A percentile compares a stretch with the other conserved stretches of the same genome.
Conservation (phyloP, 2,888 invertebrate genomes). For the Mythimna albipuncta region DNA sequence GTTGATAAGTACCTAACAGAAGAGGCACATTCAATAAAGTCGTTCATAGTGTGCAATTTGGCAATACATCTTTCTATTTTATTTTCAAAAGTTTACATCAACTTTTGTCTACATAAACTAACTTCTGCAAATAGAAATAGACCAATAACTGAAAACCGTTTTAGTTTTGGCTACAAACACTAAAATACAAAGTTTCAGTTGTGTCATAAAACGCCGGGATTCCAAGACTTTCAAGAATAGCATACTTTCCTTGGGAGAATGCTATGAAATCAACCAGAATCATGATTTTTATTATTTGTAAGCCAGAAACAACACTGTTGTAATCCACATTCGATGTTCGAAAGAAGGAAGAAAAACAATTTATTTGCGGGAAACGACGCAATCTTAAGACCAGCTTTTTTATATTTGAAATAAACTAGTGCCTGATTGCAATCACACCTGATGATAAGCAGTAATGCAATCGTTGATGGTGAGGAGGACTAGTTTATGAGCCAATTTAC, state of each 20-base stretch:
- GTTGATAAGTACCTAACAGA: background rate
- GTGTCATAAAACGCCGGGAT: constrained; percentile 11
- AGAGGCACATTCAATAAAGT: background rate
- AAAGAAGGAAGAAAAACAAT: background rate
- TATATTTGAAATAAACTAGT: too few species aligned
- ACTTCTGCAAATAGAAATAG: constrained; percentile 4
- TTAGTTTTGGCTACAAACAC: constrained; percentile 21
- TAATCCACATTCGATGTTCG: background rate
- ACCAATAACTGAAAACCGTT: background rate
- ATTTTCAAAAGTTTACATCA: background rate
- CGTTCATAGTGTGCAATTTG: background rate
- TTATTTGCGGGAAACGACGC: too few species aligned
- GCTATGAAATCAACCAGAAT: constrained; percentile 2
- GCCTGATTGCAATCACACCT: too few species aligned
- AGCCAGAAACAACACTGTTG: background rate
- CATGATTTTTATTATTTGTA: constrained; percentile 6
- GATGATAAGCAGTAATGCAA: too few species aligned
- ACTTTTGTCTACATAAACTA: background rate
- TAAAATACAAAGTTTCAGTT: background rate
- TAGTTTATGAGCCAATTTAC: too few species aligned
- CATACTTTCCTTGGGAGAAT: background rate
- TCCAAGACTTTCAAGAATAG: too few species aligned
- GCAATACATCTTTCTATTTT: background rate
- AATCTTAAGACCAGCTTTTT: too few species aligned
- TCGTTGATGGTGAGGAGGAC: too few species aligned